phyloP scores from a whole-genome alignment of 2,113 vertebrate species.

The Gavia stellata region DNA sequence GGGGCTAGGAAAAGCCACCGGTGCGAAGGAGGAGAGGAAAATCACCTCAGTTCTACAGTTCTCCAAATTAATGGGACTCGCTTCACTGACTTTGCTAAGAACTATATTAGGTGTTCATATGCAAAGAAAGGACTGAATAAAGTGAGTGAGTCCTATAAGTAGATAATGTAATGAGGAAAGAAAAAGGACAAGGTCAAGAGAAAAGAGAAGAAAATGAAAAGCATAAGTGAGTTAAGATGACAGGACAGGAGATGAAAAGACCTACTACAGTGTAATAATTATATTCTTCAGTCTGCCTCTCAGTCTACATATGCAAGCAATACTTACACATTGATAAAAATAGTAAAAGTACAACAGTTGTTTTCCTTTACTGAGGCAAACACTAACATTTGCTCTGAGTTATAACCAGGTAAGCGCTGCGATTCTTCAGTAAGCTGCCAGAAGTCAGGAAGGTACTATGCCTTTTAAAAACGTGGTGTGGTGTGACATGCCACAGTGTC shows the following conservation, averaged over 20 bases:
- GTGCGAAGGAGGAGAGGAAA: not conserved
- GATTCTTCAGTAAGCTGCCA: not conserved
- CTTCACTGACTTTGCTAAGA: not conserved
- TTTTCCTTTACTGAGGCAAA: not conserved
- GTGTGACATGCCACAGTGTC: not conserved
- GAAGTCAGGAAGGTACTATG: not conserved
- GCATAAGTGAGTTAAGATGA: not conserved
- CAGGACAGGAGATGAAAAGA: not conserved
- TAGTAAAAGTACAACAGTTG: not conserved
- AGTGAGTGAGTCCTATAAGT: not conserved
- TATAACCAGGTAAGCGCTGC: not conserved
- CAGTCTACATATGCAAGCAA: not conserved
- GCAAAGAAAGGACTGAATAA: not conserved
- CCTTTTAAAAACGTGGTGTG: not conserved
- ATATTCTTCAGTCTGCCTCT: not conserved
- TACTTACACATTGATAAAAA: not conserved
- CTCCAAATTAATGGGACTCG: not conserved
- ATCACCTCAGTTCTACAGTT: not conserved
- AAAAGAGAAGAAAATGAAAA: not conserved
- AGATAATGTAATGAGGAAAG: not conserved
- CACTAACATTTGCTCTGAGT: not conserved
- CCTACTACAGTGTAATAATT: not conserved
- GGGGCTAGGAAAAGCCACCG: not conserved
- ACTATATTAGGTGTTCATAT: not conserved
- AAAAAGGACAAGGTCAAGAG: not conserved